Evolutionary conservation across 2,113 vertebrate species (phyloP), one percentile per base, ranked within the genome.

Genomic region (Pimephales promelas): DNA sequence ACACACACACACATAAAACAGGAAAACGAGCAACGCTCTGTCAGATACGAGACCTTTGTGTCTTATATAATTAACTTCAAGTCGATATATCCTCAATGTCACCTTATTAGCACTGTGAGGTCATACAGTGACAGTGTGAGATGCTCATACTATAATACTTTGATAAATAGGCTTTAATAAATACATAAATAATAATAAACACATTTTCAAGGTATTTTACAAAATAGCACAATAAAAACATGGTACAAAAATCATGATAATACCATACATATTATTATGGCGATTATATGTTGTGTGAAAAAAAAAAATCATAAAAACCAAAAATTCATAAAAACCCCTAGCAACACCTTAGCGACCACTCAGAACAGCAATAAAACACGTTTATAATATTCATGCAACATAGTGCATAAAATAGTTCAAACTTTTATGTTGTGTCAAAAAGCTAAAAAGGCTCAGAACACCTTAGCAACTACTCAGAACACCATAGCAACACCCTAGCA

Each of bases 1-100:
- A 79, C 89, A 20, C 86, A 84, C 89, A 87, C 86, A 88, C 86
- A 88, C 68, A 84, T 82, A 89, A n/a, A 24, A n/a, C 24, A 84
- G 43, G 86, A 73, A 88, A 87, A 87, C 84, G 81, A 86, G 59
- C 26, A 54, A 31, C 28, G 62, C 80, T 56, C 71, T 47, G 84
- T 78, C 18, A 56, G 54, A 84, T 64, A 62, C 79, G 72, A 82
- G 70, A 81, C 88, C 52, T 40, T 73, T 85, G 83, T 85, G 83
- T 80, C 88, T 91, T 79, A 14, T 89, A 54, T 52, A 70, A 81
- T 70, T 81, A 70, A 40, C 61, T 47, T 80, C 76, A 79, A 62
- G 24, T 28, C 76, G 24, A 47, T 74, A 52, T 43, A 71, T 45
- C 24, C 71, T 74, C 45, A 74, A 74, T 49, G 49, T 52, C 71